These are phyloP conservation scores for Dallia pectoralis DNA, from an alignment of 2,797 vertebrate species.

Conservation along the genomic window DNA sequence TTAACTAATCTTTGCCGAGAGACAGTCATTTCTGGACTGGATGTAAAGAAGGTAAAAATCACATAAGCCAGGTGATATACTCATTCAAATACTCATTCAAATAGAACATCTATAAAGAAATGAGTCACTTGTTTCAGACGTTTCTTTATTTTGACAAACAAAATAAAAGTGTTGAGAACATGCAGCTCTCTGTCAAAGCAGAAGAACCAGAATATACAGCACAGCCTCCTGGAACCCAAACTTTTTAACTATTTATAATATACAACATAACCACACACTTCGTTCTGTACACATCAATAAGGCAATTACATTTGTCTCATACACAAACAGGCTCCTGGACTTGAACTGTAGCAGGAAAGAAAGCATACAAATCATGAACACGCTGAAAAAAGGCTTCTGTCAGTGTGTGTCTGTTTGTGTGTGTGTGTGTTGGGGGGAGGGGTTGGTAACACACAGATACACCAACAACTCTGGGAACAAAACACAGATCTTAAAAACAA, in stretches of 20 bases:
- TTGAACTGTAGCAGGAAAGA: not conserved
- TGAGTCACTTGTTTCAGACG: not conserved
- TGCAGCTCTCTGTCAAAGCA: not conserved
- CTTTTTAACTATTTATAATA: not conserved
- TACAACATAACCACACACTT: not conserved
- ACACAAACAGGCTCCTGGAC: not conserved
- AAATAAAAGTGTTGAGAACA: conserved; percentile 2
- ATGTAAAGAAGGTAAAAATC: not conserved
- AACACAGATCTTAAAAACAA: not conserved
- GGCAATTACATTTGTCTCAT: not conserved
- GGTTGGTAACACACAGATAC: not conserved
- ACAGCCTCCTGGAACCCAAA: not conserved
- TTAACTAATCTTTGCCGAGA: too few species aligned
- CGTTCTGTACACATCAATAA: not conserved
- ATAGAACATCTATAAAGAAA: not conserved
- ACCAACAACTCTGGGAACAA: not conserved
- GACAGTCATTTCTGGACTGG: too few species aligned
- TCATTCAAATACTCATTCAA: not conserved
- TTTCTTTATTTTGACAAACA: conserved; percentile 7
- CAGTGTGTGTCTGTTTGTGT: too few species aligned
- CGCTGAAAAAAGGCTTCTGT: not conserved
- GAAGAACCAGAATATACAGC: not conserved
- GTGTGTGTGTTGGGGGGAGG: too few species aligned
- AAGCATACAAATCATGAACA: not conserved
- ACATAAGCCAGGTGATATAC: not conserved